Evolutionary conservation across 1,140 invertebrate genomes (phyloP).

Genomic region (Oryzaephilus surinamensis): DNA sequence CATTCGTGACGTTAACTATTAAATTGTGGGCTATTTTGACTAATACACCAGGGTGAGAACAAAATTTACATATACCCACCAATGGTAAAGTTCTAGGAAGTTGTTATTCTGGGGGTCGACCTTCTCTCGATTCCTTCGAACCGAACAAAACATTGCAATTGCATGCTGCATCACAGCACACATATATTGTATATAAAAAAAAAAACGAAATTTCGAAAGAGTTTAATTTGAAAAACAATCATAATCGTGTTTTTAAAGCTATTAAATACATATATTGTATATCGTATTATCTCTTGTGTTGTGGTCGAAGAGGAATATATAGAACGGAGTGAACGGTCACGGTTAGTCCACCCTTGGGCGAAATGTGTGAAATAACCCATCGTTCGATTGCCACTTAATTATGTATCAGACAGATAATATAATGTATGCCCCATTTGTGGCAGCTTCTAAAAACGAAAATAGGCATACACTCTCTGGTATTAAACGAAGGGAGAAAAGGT

Average conservation of each 20-base stretch:
- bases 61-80: too few species aligned
- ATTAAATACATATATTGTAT: too few species aligned
- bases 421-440: constrained; percentile 22
- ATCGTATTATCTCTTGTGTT: constrained; percentile 1
- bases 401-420: constrained; percentile 21
- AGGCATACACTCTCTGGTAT: too few species aligned
- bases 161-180: too few species aligned
- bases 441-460: constrained; percentile 16
- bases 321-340: constrained; percentile 12
- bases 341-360: constrained; percentile 13
- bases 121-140: too few species aligned
- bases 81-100: constrained; percentile 3
- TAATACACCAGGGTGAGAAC: background rate
- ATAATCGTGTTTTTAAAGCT: background rate
- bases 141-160: too few species aligned
- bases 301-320: constrained; percentile 4
- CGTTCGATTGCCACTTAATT: constrained; percentile 22
- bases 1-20: too few species aligned
- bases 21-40: constrained; percentile 1
- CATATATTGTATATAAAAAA: too few species aligned
- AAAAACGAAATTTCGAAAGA: background rate
- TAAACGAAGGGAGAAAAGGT: too few species aligned
- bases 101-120: too few species aligned
- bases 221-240: background rate
- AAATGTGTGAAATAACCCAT: constrained; percentile 19